A percentile compares a stretch with the other conserved stretches of the same genome.
Conservation (phyloP, 64 coral and sea anemone species). For the Actinia tenebrosa region DNA sequence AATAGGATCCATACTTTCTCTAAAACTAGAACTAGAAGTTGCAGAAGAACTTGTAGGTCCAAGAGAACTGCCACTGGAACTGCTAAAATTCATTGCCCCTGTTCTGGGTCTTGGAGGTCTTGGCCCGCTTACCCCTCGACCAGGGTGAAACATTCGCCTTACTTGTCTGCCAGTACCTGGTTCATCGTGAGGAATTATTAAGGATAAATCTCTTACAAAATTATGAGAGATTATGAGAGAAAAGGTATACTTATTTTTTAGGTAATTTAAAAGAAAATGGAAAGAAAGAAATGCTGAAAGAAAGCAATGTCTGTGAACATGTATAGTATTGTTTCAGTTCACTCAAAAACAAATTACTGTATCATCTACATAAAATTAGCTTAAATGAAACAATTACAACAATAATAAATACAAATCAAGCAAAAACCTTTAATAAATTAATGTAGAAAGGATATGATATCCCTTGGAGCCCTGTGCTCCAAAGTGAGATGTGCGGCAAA, state of each 20-base stretch:
- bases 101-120: constrained; percentile 77
- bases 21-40: constrained; percentile 46
- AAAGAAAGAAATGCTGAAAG: no score
- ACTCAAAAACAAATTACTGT: no score
- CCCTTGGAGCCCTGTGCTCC: constrained; percentile 82
- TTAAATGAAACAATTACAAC: no score
- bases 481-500: constrained; percentile 96
- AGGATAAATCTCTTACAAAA: background rate
- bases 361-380: no score
- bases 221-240: no score
- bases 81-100: constrained; percentile 79
- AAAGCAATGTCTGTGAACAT: no score
- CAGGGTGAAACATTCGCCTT: constrained; percentile 87
- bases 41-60: constrained; percentile 39
- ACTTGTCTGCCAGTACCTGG: constrained; percentile 78
- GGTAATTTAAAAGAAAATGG: no score
- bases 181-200: constrained; percentile 69
- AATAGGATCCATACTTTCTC: constrained; percentile 97
- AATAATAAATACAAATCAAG: background rate
- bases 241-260: no score
- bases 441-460: constrained; percentile 89
- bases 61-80: constrained; percentile 42
- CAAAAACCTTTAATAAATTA: background rate
- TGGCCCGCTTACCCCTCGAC: constrained; percentile 58
- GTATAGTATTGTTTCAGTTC: no score